Conservation (phyloP, 2,797 vertebrate genomes). For the Myoxocephalus aenaeus region DNA sequence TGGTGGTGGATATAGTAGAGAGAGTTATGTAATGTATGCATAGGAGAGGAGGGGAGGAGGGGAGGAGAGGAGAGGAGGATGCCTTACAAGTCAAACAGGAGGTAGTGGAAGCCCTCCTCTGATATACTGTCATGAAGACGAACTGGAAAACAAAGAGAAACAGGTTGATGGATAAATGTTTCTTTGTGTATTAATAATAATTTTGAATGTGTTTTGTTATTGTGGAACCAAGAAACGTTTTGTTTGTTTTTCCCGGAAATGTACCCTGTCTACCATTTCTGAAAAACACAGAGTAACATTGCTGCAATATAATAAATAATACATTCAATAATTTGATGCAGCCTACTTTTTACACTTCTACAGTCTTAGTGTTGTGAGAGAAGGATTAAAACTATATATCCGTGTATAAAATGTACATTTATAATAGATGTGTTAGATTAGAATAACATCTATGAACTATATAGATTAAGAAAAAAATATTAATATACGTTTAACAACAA, state of each 20-base stretch:
- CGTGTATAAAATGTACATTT: not conserved
- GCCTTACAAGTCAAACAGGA: conserved; percentile 99
- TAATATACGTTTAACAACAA: not conserved
- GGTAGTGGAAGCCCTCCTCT: conserved; percentile 97
- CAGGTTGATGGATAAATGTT: conserved; percentile 37
- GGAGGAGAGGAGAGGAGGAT: conserved; percentile 5
- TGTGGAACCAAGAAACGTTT: not conserved
- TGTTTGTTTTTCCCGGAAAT: not conserved
- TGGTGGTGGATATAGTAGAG: conserved; percentile 54
- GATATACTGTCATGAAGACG: conserved; percentile 99
- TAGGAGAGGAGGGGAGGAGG: not conserved
- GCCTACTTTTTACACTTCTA: not conserved
- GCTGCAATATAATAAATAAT: conserved; percentile 11
- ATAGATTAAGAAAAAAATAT: not conserved
- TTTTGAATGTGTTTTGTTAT: not conserved
- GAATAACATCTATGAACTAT: not conserved
- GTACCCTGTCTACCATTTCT: not conserved
- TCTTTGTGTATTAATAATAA: not conserved
- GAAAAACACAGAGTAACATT: not conserved
- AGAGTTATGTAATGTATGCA: conserved; percentile 66
- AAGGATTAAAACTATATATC: not conserved
- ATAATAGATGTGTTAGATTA: not conserved
- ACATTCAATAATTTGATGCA: not conserved
- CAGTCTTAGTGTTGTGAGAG: not conserved
- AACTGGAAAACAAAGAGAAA: conserved; percentile 80